Evolutionary conservation across 2,888 invertebrate genomes (phyloP).

Genomic region (Tetheella fluctuosa): DNA sequence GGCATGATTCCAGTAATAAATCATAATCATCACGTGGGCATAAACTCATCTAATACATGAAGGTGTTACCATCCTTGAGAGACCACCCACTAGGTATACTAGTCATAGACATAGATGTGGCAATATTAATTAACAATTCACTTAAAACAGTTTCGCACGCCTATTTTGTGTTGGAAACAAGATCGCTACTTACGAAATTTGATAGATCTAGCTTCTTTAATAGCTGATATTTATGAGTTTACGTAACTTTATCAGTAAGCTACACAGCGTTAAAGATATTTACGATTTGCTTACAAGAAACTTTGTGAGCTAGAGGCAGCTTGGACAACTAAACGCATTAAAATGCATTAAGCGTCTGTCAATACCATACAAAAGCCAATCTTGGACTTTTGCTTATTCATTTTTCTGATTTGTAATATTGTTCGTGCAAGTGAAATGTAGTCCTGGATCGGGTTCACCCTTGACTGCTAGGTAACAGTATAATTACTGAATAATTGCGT

Average conservation of each 20-base stretch:
- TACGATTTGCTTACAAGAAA: no score
- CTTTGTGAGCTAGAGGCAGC: no score
- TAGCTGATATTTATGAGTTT: background rate
- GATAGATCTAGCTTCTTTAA: background rate
- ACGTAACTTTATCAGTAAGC: background rate
- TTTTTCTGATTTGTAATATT: no score
- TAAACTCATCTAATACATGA: background rate
- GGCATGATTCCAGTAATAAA: background rate
- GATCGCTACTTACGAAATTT: background rate
- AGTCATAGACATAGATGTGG: background rate
- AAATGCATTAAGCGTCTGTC: no score
- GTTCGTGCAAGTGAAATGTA: background rate
- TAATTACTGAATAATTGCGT: background rate
- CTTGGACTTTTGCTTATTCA: no score
- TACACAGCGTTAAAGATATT: background rate
- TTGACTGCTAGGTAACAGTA: background rate
- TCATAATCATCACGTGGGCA: background rate
- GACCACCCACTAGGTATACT: background rate
- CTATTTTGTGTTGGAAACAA: background rate
- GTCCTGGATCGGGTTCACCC: background rate
- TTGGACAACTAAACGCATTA: no score
- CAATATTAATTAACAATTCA: conserved; percentile 2
- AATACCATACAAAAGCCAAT: no score
- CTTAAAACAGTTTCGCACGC: conserved; percentile 4
- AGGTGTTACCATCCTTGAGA: background rate